These are phyloP conservation scores for Xenus cinereus DNA, from an alignment of 2,113 vertebrate species.

Conservation along the genomic window DNA sequence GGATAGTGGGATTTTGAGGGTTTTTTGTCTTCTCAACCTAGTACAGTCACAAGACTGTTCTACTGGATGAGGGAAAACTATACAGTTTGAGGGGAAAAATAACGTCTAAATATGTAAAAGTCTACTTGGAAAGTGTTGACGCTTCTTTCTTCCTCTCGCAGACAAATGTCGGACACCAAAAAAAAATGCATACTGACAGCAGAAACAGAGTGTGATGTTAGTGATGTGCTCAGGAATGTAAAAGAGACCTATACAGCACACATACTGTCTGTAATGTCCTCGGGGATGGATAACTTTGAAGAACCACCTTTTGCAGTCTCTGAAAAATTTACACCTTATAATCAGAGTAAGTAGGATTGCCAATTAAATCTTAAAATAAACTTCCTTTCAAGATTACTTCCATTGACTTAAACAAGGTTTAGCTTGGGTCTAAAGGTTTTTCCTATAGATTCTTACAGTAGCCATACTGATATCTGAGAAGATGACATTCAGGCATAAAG, in stretches of 20 bases:
- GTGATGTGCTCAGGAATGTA: slow-evolving; percentile 67
- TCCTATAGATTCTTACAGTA: background rate
- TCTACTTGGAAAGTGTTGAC: background rate
- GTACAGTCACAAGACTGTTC: background rate
- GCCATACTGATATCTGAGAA: background rate
- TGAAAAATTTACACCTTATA: slow-evolving; percentile 80
- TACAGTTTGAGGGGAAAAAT: background rate
- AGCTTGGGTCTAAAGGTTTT: background rate
- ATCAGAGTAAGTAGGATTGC: slow-evolving; percentile 82
- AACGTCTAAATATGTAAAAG: background rate
- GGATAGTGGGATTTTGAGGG: background rate
- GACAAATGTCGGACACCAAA: slow-evolving; percentile 45
- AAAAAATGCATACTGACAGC: slow-evolving; percentile 73
- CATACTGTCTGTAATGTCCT: slow-evolving; percentile 66
- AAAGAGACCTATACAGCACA: slow-evolving; percentile 76
- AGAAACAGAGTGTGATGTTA: slow-evolving; percentile 84
- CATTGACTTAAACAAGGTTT: background rate
- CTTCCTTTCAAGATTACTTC: background rate
- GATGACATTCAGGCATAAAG: background rate
- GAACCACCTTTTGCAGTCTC: slow-evolving; percentile 73
- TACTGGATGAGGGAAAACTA: background rate
- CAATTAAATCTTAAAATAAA: background rate
- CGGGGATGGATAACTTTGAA: background rate
- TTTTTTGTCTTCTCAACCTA: background rate
- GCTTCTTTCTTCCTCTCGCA: slow-evolving; percentile 39